phyloP scores from a whole-genome alignment of 92 coral and sea anemone genomes.

The Metridium senile region DNA sequence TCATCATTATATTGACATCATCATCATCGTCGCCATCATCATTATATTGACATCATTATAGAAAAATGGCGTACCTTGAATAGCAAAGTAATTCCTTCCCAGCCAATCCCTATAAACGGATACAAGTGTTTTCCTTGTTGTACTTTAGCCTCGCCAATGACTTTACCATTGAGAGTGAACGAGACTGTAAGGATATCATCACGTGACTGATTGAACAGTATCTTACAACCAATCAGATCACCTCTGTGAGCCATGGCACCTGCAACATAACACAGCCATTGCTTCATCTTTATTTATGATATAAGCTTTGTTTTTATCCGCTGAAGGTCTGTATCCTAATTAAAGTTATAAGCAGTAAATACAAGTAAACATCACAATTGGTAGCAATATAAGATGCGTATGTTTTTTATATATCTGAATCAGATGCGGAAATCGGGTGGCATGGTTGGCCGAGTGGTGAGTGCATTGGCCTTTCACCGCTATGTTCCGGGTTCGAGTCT shows the following conservation, averaged over 20 bases:
- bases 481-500: no score
- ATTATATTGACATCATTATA: neutral
- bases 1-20: neutral
- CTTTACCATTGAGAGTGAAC: neutral
- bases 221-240: neutral
- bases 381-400: no score
- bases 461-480: no score
- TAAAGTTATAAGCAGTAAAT: no score
- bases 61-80: neutral
- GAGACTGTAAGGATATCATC: neutral
- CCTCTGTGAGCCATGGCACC: constrained; percentile 12
- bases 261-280: neutral
- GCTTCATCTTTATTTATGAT: neutral
- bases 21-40: no score
- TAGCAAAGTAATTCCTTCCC: neutral
- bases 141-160: neutral
- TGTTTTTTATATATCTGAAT: no score
- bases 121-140: neutral
- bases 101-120: neutral
- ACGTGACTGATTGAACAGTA: neutral
- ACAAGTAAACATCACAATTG: no score
- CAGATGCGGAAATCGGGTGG: no score
- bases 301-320: neutral
- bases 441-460: no score
- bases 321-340: neutral